These are phyloP conservation scores for Branchellion lobata DNA, from an alignment of 2,888 invertebrate species.

Conservation along the genomic window DNA sequence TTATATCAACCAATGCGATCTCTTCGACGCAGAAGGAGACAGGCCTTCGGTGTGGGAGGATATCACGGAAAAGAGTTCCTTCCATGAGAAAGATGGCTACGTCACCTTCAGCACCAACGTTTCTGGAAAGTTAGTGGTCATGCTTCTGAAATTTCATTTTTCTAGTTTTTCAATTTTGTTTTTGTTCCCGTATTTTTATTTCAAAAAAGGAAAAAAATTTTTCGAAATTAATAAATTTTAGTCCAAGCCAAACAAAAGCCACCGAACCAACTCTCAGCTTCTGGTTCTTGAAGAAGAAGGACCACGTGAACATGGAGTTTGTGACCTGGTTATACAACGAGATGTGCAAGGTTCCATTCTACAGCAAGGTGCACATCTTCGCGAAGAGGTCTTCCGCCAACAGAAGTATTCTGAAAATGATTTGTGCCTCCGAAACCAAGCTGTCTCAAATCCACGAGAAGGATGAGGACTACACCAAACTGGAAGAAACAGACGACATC, in stretches of 20 bases:
- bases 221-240: too few relatives aligned
- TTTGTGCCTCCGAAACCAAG: conserved; percentile 28
- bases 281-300: conserved; percentile 23
- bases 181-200: too few relatives aligned
- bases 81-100: conserved; percentile 97
- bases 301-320: not conserved
- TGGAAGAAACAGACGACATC: not conserved
- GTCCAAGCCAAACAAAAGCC: not conserved
- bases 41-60: conserved; percentile 99
- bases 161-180: too few relatives aligned
- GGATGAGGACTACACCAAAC: conserved; percentile 13
- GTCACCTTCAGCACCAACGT: conserved; percentile 99
- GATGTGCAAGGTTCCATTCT: conserved; percentile 34
- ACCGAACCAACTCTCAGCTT: not conserved
- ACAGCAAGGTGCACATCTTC: conserved; percentile 15
- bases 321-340: conserved; percentile 25
- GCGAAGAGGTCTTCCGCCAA: conserved; percentile 20
- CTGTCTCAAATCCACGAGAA: conserved; percentile 13
- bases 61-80: conserved; percentile 95
- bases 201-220: too few relatives aligned
- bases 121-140: conserved; percentile 73
- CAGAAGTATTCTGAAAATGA: conserved; percentile 22
- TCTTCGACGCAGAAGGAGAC: conserved; percentile 95
- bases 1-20: too few relatives aligned
- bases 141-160: not conserved